Conservation (phyloP, 1,140 invertebrate genomes). For the Pseudomyrmex sp. region DNA sequence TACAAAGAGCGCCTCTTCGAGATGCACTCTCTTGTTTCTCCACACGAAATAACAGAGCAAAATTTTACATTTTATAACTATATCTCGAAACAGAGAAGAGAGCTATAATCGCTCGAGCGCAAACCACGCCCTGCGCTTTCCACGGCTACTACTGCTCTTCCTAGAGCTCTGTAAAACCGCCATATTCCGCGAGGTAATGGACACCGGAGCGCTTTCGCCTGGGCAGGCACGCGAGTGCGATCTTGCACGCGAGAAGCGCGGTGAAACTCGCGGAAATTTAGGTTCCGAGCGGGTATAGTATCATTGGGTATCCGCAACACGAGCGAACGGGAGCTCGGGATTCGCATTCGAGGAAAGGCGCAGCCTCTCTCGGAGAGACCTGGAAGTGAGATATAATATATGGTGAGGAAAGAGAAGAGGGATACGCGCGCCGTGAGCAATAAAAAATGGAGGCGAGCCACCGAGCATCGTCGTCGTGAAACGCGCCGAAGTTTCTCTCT, state of each 20-base stretch:
- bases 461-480: constrained; percentile 67
- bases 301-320: constrained; percentile 5
- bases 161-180: constrained; percentile 1
- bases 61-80: background rate
- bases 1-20: background rate
- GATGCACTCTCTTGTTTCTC: background rate
- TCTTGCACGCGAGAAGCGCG: constrained; percentile 37
- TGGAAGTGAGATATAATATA: constrained; percentile 25
- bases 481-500: constrained; percentile 68
- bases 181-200: constrained; percentile 25
- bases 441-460: constrained; percentile 71
- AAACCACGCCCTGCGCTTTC: background rate
- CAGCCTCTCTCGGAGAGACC: constrained; percentile 37
- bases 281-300: background rate
- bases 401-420: constrained; percentile 16
- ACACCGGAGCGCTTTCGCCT: constrained; percentile 24
- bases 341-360: constrained; percentile 35
- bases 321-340: constrained; percentile 23
- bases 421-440: constrained; percentile 32
- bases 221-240: constrained; percentile 43
- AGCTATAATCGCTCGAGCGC: background rate
- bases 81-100: background rate
- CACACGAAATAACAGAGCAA: background rate
- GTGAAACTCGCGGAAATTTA: constrained; percentile 49
- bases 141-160: background rate